phyloP scores from a whole-genome alignment of 2,888 invertebrate genomes.

The Lasioglossum leucozonium region DNA sequence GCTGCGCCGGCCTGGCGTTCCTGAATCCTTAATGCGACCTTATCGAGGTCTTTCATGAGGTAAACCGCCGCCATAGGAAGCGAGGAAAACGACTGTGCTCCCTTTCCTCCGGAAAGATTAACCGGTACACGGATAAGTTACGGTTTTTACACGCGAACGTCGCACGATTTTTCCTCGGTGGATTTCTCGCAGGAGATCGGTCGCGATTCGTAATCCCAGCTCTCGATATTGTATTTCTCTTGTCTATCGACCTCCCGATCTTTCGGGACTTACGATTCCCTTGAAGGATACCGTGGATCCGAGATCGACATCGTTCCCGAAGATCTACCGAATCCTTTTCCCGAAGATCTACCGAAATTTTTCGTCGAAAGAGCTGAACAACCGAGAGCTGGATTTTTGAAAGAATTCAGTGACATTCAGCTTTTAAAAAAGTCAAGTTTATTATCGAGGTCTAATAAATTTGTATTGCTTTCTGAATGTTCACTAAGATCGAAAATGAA shows the following conservation, averaged over 20 bases:
- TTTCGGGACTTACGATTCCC: background rate
- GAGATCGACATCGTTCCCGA: too few relatives aligned
- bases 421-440: too few relatives aligned
- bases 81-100: background rate
- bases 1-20: constrained; percentile 36
- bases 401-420: too few relatives aligned
- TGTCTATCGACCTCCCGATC: background rate
- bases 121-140: background rate
- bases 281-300: background rate
- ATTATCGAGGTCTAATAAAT: too few relatives aligned
- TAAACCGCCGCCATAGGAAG: constrained; percentile 49
- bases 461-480: too few relatives aligned
- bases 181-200: background rate
- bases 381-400: too few relatives aligned
- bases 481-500: too few relatives aligned
- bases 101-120: background rate
- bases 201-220: background rate
- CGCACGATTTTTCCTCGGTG: background rate
- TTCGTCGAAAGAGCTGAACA: background rate
- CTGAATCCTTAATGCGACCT: constrained; percentile 63
- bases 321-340: too few relatives aligned
- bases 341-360: too few relatives aligned
- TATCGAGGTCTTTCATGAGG: constrained; percentile 52
- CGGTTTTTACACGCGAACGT: background rate
- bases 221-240: background rate